Evolutionary conservation across 2,888 invertebrate genomes (phyloP), one percentile per base, ranked within the genome.

Genomic region (Venustoraphidia nigricollis): DNA sequence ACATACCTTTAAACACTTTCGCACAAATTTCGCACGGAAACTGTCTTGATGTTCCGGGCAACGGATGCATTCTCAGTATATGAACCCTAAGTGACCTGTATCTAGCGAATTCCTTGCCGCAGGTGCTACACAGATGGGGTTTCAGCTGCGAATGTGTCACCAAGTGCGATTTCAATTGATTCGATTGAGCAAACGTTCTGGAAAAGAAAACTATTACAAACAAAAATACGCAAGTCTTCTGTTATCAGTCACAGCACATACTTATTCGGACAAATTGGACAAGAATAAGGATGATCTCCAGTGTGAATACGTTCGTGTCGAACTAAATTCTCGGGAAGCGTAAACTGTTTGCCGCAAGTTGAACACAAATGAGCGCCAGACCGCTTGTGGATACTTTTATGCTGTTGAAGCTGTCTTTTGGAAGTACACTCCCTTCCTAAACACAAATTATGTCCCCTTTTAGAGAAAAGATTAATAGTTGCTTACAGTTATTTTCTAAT

Each of bases 101-200:
- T 40, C 50, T 39, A 3, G 51, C 40, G 40, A 50, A 51, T 45
- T 47, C 47, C 10, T 49, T 50, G 10, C 51, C 51, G 37, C 51
- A 51, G n/a, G 48, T 40, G 17, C 42, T 48, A 36, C 51, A 51
- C 17, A 50, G 14, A 44, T 51, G 51, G 39, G 47, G 47, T 47
- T 51, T 51, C 34, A 45, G 44, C 10, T 49, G 34, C 10, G 51
- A 48, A 47, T 51, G 51, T 8, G 51, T 51, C 37, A 51, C 40
- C 41, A 50, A 36, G 46, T 51, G 51, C 10, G 51, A 51, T 48
- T 51, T 51, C 38, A 51, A 46, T 44, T 51, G 50, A 41, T 51
- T 51, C 2, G 51, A 51, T 37, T 51, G 51, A 35, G 48, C 47
- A 46, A 51, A 51, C n/a, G 45, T 38, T 42, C 51, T 51, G 36